phyloP scores from a whole-genome alignment of 2,797 vertebrate species.

The Silurus lanzhouensis region DNA sequence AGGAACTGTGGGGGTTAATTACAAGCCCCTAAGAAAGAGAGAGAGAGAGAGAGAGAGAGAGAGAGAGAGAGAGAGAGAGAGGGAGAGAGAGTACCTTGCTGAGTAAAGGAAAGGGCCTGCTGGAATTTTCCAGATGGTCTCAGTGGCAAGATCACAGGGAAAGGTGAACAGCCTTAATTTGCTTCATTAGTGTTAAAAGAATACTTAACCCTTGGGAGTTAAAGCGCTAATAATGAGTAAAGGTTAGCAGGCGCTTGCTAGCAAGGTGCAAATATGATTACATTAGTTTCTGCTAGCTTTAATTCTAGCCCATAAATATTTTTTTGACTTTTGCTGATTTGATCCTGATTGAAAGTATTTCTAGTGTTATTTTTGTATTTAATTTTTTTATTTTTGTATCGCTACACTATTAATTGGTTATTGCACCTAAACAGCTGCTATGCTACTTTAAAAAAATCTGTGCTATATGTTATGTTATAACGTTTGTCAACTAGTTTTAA shows the following conservation, averaged over 20 bases:
- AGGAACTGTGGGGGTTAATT: conserved; percentile 69
- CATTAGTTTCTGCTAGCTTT: neutral
- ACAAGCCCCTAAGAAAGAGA: conserved; percentile 60
- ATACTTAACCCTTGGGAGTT: conserved; percentile 10
- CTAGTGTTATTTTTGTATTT: neutral
- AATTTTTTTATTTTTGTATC: conserved; percentile 4
- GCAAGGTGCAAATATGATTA: conserved; percentile 1
- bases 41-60: conserved; percentile 49
- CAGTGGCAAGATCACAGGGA: conserved; percentile 60
- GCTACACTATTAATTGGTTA: conserved; percentile 23
- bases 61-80: conserved; percentile 57
- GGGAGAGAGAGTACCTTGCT: conserved; percentile 53
- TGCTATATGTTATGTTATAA: too few species aligned
- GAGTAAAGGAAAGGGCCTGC: conserved; percentile 44
- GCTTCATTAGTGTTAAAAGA: conserved; percentile 60
- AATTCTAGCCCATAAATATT: neutral
- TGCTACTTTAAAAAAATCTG: conserved; percentile 54
- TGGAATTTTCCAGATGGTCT: conserved; percentile 19
- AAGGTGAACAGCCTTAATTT: conserved; percentile 67
- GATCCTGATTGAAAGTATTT: neutral
- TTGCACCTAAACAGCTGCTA: neutral
- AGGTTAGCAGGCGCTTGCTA: conserved; percentile 53
- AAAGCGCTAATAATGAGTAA: conserved; percentile 57
- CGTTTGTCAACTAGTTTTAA: neutral
- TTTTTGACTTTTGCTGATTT: neutral